These are phyloP conservation scores for Parnassius apollo DNA, from an alignment of 2,888 invertebrate genomes.

Conservation along the genomic window DNA sequence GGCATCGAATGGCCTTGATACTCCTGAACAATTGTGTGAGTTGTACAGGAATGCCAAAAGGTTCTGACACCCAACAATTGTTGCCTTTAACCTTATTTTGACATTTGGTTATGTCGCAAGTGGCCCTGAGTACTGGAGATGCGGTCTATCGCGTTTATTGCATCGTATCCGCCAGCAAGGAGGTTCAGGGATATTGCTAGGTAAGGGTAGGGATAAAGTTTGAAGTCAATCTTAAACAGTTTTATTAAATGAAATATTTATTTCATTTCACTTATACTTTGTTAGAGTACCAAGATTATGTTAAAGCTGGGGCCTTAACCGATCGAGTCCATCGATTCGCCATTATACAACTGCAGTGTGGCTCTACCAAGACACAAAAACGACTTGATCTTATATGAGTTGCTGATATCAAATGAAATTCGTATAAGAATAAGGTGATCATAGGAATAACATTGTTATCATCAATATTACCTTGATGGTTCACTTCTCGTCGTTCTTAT, in stretches of 20 bases:
- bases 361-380: no score
- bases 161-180: slow-evolving; percentile 31
- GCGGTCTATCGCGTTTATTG: slow-evolving; percentile 43
- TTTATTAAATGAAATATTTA: neutral
- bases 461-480: no score
- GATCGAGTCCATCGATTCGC: no score
- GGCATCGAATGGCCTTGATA: slow-evolving; percentile 44
- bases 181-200: slow-evolving; percentile 1
- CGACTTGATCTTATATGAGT: no score
- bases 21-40: slow-evolving; percentile 68
- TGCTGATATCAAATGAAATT: no score
- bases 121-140: slow-evolving; percentile 57
- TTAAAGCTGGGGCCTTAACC: no score
- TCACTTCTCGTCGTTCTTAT: no score
- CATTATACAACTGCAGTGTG: no score
- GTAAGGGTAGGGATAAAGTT: neutral
- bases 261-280: no score
- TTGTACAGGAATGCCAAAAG: slow-evolving; percentile 47
- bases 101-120: slow-evolving; percentile 75
- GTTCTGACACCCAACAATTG: slow-evolving; percentile 59
- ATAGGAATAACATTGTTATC: no score
- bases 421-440: no score
- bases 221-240: neutral
- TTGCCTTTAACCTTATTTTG: slow-evolving; percentile 80
- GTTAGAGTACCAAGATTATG: no score